Evolutionary conservation across 2,113 vertebrate genomes (phyloP), one percentile per base, ranked within the genome.

Genomic region (Notiomystis cincta): DNA sequence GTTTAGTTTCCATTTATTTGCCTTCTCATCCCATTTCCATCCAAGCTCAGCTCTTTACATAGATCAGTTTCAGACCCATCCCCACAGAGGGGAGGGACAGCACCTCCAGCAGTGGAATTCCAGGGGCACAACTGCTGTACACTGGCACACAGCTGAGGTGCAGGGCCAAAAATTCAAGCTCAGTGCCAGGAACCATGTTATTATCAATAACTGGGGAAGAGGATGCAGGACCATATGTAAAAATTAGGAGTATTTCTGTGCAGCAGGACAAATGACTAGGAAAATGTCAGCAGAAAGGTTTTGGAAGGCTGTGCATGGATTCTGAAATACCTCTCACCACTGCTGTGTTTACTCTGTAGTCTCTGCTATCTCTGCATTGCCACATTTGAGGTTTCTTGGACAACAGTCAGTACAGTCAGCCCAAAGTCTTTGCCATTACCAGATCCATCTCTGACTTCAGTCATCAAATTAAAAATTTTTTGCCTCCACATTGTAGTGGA

Each of bases 1-100:
- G 54, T 30, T 89, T 61, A 33, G 22, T 18, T 96, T 66, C 62
- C 37, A 27, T 64, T 92, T 85, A 37, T 92, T 77, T 77, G 21
- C 28, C 19, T 86, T 65, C 62, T 82, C 24, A 37, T 28, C 27
- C 45, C 33, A 1, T 37, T 92, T 28, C 33, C 85, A 58, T 27
- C 82, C 61, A 44, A 51, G 61, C 37, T 76, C 51, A 66, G 28
- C 31, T 81, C 3, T 1, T 40, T 10, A 0, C 22, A 7, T 3
- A 0, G 2, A 35, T 4, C 31, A 58, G 7, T 47, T 85, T 9
- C 2, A 10, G 37, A 1, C 53, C 37, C 33, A 65, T 40, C 30
- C 57, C 15, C 37, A 45, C 4, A 13, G 69, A 50, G 53, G 81
- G 61, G 60, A 60, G 2, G 40, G 62, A 31, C 5, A 65, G n/a